Conservation (phyloP, 2,797 vertebrate species). For the Molossus alvarezi region DNA sequence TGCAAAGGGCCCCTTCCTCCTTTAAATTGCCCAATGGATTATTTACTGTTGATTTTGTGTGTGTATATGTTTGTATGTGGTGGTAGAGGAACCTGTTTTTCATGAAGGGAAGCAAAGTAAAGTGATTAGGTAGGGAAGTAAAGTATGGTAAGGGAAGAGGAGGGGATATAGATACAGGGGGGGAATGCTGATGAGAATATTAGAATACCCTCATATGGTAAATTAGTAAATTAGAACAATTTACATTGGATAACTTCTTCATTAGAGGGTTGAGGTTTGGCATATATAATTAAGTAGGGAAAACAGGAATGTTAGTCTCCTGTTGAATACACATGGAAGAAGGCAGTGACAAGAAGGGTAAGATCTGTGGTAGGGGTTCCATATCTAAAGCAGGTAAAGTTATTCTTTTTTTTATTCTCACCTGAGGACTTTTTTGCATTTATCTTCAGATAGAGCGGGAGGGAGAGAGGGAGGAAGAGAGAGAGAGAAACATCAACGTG, state of each 20-base stretch:
- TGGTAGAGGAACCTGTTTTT: constrained; percentile 31
- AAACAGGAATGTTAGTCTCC: constrained; percentile 44
- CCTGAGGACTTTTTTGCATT: no score
- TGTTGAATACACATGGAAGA: constrained; percentile 22
- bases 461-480: no score
- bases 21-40: constrained; percentile 48
- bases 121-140: constrained; percentile 11
- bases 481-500: background rate
- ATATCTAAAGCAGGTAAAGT: background rate
- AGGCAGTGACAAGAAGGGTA: constrained; percentile 4
- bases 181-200: background rate
- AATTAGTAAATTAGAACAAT: constrained; percentile 64
- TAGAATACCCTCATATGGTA: constrained; percentile 19
- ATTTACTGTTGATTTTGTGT: constrained; percentile 54
- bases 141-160: constrained; percentile 33
- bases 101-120: constrained; percentile 46
- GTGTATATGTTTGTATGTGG: background rate
- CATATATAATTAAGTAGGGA: constrained; percentile 35
- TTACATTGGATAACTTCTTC: constrained; percentile 37
- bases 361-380: constrained; percentile 9
- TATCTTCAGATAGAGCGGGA: no score
- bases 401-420: no score
- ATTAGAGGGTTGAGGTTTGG: background rate
- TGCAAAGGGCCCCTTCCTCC: constrained; percentile 43
- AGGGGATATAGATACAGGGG: background rate